phyloP scores from a whole-genome alignment of 2,113 vertebrate genomes.

The Sylvia atricapilla region DNA sequence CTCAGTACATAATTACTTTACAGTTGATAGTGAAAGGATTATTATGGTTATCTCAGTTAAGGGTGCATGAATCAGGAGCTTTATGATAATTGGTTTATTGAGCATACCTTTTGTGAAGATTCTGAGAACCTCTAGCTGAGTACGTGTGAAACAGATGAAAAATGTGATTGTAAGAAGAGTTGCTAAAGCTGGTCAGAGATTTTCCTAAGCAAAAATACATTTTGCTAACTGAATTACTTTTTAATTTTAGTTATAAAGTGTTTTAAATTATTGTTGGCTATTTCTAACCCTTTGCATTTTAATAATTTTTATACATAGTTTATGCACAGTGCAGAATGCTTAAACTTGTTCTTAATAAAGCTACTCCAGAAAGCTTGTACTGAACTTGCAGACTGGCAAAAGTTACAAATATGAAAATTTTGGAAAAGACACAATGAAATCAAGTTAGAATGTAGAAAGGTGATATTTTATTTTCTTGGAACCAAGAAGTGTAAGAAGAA shows the following conservation, averaged over 20 bases:
- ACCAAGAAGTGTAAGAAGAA: background rate
- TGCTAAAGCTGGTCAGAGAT: background rate
- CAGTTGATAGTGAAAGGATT: background rate
- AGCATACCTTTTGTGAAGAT: background rate
- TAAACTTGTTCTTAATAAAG: background rate
- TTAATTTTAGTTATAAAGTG: background rate
- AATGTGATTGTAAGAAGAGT: background rate
- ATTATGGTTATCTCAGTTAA: background rate
- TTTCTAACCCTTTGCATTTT: background rate
- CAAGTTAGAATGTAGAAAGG: background rate
- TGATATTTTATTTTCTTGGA: background rate
- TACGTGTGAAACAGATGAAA: background rate
- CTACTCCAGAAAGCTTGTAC: background rate
- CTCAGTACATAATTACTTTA: background rate
- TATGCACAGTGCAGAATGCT: background rate
- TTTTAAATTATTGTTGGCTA: background rate
- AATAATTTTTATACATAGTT: background rate
- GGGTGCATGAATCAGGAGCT: background rate
- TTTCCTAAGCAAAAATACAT: background rate
- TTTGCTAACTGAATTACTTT: background rate
- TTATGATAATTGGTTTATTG: background rate
- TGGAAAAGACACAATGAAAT: background rate
- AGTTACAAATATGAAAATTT: background rate
- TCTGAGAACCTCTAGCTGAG: background rate
- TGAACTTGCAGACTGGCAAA: background rate